These are phyloP conservation scores for Odontesthes bonariensis DNA, from an alignment of 2,113 vertebrate genomes.

Conservation along the genomic window DNA sequence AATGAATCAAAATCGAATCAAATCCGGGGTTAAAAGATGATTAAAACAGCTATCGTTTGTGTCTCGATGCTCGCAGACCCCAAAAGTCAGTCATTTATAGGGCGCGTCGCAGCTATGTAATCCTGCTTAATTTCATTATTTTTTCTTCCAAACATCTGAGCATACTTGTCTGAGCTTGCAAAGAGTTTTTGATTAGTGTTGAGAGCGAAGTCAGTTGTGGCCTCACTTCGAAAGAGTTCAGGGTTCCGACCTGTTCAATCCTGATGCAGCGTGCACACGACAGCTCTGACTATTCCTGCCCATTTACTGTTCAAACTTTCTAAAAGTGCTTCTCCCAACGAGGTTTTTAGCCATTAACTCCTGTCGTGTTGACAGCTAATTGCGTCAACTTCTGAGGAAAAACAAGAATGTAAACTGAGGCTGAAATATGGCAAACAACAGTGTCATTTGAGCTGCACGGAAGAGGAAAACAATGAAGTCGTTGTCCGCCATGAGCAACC, in stretches of 20 bases:
- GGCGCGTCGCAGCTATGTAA: too few species aligned
- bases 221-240: too few species aligned
- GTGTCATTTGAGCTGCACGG: slow-evolving; percentile 19
- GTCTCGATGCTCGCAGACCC: too few species aligned
- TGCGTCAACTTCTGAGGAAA: not conserved
- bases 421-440: slow-evolving; percentile 19
- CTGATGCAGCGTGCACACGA: not conserved
- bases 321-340: too few species aligned
- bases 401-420: slow-evolving; percentile 25
- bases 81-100: too few species aligned
- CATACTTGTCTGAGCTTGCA: too few species aligned
- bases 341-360: not conserved
- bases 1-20: not conserved
- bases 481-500: slow-evolving; percentile 52
- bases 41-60: too few species aligned
- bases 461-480: slow-evolving; percentile 47
- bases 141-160: too few species aligned
- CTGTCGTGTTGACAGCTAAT: not conserved
- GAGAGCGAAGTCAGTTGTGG: too few species aligned
- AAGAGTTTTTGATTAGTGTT: too few species aligned
- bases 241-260: not conserved
- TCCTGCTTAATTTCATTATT: too few species aligned
- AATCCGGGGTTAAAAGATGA: not conserved
- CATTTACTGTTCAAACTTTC: not conserved
- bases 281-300: not conserved